Base-by-base conservation (phyloP, 2,113 vertebrate species). In the Zingel zingel region DNA sequence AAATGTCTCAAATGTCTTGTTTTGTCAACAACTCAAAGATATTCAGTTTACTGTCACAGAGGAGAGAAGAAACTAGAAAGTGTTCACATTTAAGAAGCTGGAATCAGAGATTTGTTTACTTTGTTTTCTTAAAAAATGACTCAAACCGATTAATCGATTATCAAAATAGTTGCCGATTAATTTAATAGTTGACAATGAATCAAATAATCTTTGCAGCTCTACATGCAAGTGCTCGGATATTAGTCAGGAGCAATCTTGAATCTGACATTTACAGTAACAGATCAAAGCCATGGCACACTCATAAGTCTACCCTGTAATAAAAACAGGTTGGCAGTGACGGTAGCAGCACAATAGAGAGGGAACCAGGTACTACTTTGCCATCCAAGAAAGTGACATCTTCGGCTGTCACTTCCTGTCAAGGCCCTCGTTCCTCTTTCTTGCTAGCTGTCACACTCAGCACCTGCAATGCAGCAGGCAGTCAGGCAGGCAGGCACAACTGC, bases 391-490 rank as follows among this genome's bases (percentile, higher is more conserved):
- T 64, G 80, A 88, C 68, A 75, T 80, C 83, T 59, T 84, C 14
- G 33, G 65, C 79, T 89, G 87, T 90, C 88, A 82, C 82, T 85
- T 88, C 73, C 82, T 75, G 82, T 90, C 78, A 81, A 64, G 74
- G 25, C 74, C 74, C 77, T 88, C 72, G 23, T 87, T 86, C 63
- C 75, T 92, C 88, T 77, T 74, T 61, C 77, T 78, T 54, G 12
- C 71, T 68, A 68, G 71, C 82, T 10, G 88, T 91, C 76, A 91
- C 84, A 87, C 82, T 91, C 79, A 86, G 90, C 90, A 91, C 89
- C 95, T 94, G 94, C 94, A 95, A 92, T 95, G 94, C 93, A 95
- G 91, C 90, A 92, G 65, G 53, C 53, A n/a, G 27, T 72, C 85
- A 85, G 79, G 53, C 53, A n/a, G 27, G 74, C 85, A 85, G 79